Conservation (phyloP, 1,140 invertebrate genomes). For the Colletes latitarsis region DNA sequence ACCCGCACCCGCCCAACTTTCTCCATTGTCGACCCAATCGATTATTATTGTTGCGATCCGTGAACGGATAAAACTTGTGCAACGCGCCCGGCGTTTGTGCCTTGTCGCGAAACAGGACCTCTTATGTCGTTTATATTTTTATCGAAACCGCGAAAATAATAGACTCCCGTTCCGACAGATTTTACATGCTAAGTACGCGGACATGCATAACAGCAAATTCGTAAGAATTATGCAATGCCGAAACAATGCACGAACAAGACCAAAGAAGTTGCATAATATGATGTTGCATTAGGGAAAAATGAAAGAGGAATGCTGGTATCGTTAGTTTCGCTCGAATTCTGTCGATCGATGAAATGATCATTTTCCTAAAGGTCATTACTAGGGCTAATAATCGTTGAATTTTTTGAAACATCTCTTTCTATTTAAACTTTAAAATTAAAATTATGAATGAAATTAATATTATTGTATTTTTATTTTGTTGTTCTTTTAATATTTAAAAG, state of each 20-base stretch:
- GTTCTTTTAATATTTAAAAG: no score
- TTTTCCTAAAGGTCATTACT: background rate
- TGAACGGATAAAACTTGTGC: slow-evolving; percentile 50
- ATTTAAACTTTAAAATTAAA: no score
- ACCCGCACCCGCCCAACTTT: slow-evolving; percentile 56
- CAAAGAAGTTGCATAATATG: background rate
- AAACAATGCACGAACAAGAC: background rate
- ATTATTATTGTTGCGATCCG: slow-evolving; percentile 63
- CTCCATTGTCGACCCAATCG: slow-evolving; percentile 64
- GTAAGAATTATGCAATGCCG: slow-evolving; percentile 3
- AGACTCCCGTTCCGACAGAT: slow-evolving; percentile 27
- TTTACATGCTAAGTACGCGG: background rate
- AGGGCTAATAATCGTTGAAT: no score
- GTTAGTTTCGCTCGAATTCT: background rate
- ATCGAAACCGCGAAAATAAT: slow-evolving; percentile 27
- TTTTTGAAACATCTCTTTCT: no score
- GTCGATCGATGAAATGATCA: background rate
- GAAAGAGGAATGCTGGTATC: background rate
- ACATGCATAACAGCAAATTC: no score
- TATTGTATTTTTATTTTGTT: no score
- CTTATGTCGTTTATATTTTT: slow-evolving; percentile 36
- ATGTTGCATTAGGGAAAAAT: background rate
- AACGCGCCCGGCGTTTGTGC: slow-evolving; percentile 38
- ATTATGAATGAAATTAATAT: no score
- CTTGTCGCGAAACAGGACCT: slow-evolving; percentile 7